A percentile compares a stretch with the other conserved stretches of the same genome.
Conservation (phyloP, 2,113 vertebrate species). For the Sorex fumeus region DNA sequence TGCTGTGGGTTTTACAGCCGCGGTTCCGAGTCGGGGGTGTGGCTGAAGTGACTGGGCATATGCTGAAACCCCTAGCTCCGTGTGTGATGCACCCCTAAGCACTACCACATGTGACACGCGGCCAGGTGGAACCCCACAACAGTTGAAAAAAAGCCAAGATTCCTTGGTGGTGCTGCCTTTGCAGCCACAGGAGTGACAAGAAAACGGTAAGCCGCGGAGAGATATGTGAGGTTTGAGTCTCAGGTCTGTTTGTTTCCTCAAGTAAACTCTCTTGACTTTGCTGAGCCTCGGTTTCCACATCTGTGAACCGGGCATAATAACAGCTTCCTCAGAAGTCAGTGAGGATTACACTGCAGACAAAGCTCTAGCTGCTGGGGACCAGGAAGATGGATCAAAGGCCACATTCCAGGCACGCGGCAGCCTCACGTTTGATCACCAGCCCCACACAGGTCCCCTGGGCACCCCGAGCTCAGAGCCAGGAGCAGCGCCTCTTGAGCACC, state of each 20-base stretch:
- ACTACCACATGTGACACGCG: no score
- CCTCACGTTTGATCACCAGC: no score
- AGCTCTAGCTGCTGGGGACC: not conserved
- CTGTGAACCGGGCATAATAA: slow-evolving; percentile 43
- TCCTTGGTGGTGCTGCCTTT: not conserved
- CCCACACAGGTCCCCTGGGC: no score
- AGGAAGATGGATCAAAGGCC: no score
- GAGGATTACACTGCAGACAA: not conserved
- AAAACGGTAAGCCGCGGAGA: not conserved
- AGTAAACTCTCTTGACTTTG: not conserved
- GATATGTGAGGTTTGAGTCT: not conserved
- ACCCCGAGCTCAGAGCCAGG: no score
- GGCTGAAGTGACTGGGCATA: no score
- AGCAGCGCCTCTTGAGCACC: no score
- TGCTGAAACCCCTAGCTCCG: no score
- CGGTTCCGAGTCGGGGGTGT: not conserved
- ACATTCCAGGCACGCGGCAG: no score
- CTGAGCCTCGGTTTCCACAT: slow-evolving; percentile 53
- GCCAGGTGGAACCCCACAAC: no score
- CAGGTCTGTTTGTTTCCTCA: not conserved
- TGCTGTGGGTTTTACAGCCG: not conserved
- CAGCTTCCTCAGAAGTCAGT: slow-evolving; percentile 20
- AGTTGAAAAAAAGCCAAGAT: not conserved
- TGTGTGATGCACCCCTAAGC: no score
- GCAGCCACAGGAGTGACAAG: not conserved